A percentile compares a stretch with the other conserved stretches of the same genome.
phyloP scores from a whole-genome alignment of 2,888 invertebrate species.

The Mamestra brassicae region DNA sequence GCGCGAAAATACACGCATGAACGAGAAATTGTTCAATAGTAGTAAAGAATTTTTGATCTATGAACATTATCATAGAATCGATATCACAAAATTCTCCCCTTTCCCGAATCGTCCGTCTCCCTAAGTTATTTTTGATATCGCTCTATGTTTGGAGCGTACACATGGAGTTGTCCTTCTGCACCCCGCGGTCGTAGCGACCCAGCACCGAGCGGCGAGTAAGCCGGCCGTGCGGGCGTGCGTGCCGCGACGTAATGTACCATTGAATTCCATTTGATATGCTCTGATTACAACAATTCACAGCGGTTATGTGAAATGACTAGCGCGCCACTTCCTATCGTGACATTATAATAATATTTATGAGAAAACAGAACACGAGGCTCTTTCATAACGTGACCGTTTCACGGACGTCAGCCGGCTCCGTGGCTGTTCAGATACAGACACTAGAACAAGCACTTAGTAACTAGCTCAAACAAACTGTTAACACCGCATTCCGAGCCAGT shows the following conservation, averaged over 20 bases:
- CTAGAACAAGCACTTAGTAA: slow-evolving; percentile 28
- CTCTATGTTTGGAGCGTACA: not conserved
- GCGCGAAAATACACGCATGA: not conserved
- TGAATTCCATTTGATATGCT: slow-evolving; percentile 62
- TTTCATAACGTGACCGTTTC: slow-evolving; percentile 8
- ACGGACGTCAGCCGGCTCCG: not conserved
- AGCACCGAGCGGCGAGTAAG: not conserved
- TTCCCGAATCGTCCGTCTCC: no score
- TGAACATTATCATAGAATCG: no score
- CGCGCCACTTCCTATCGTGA: slow-evolving; percentile 49
- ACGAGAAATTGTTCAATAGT: not conserved
- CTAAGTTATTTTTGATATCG: not conserved
- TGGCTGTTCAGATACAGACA: slow-evolving; percentile 2
- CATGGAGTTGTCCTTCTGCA: not conserved
- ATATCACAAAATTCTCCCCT: no score
- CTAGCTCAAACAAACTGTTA: slow-evolving; percentile 8
- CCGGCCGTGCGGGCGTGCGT: slow-evolving; percentile 14
- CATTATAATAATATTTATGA: slow-evolving; percentile 44
- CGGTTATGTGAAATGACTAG: slow-evolving; percentile 51
- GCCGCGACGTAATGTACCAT: slow-evolving; percentile 51
- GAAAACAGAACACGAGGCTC: slow-evolving; percentile 31
- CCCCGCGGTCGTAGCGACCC: not conserved
- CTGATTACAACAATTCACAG: slow-evolving; percentile 61
- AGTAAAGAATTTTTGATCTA: not conserved
- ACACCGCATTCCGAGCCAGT: slow-evolving; percentile 9